Percentiles rank a stretch among this genome's conserved stretches.
Conservation (phyloP, 2,113 vertebrate genomes). For the Pollachius pollachius region DNA sequence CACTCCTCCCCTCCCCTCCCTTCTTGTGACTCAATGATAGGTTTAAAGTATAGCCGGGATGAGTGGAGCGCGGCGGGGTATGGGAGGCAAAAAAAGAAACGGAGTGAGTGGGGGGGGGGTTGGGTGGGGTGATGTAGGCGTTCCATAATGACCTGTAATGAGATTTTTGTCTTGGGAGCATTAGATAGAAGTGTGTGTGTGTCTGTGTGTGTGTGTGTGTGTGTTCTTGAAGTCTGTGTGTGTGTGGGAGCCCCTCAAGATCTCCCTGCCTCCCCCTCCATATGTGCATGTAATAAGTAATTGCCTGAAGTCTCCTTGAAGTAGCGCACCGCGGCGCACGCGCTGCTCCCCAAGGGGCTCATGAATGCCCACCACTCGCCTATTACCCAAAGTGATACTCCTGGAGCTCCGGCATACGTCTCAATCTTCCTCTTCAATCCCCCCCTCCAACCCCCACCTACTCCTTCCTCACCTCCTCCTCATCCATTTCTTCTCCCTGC, state of each 20-base stretch:
- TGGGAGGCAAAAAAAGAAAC: conserved; percentile 8
- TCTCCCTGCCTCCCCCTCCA: conserved; percentile 75
- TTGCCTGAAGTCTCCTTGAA: conserved; percentile 93
- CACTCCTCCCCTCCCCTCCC: conserved; percentile 51
- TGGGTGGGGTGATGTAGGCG: conserved; percentile 71
- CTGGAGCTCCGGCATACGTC: conserved; percentile 65
- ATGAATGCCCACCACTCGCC: conserved; percentile 79
- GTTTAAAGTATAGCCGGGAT: conserved; percentile 77
- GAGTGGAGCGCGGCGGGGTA: conserved; percentile 45
- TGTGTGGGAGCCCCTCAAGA: conserved; percentile 76
- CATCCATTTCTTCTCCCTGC: conserved; percentile 52
- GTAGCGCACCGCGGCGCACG: conserved; percentile 51
- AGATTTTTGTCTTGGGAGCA: conserved; percentile 90
- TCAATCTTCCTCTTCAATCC: conserved; percentile 70
- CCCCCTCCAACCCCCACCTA: conserved; percentile 65
- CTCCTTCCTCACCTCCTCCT: background rate
- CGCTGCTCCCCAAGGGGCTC: conserved; percentile 23
- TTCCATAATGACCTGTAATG: conserved; percentile 93
- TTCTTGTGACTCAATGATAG: conserved; percentile 65
- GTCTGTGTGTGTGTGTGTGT: conserved; percentile 74
- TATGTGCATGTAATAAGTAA: conserved; percentile 93
- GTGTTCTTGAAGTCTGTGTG: conserved; percentile 87
- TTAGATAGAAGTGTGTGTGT: conserved; percentile 83
- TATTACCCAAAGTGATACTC: conserved; percentile 80
- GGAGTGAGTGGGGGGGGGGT: background rate